These are phyloP conservation scores for Eulacestoma nigropectus DNA, from an alignment of 2,113 vertebrate species.

Conservation along the genomic window DNA sequence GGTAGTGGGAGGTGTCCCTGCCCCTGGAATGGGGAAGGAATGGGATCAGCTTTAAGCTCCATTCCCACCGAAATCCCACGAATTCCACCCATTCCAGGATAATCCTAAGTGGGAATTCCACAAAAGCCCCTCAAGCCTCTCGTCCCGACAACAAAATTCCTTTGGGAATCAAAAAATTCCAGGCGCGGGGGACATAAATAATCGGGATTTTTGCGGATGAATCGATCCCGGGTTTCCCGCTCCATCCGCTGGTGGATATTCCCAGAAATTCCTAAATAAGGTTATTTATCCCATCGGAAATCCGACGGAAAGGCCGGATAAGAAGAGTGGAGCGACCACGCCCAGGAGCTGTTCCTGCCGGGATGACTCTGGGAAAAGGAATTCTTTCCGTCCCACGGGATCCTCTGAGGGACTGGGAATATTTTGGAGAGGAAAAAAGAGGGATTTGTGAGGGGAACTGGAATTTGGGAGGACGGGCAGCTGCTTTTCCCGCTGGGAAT, in stretches of 20 bases:
- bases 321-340: background rate
- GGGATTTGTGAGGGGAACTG: background rate
- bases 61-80: background rate
- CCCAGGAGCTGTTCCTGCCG: background rate
- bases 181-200: rapidly evolving
- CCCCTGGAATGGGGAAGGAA: background rate
- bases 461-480: background rate
- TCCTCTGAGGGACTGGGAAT: background rate
- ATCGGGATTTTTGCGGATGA: background rate
- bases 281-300: background rate
- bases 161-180: background rate
- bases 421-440: background rate
- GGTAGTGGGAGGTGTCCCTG: background rate
- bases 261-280: background rate
- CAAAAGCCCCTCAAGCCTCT: background rate
- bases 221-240: background rate
- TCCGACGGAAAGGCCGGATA: background rate
- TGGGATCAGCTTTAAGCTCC: background rate
- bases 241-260: background rate
- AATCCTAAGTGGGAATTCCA: background rate
- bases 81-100: background rate
- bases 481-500: background rate
- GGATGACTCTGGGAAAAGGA: background rate
- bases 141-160: background rate
- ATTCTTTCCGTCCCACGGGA: background rate